A percentile compares a stretch with the other conserved stretches of the same genome.
Evolutionary conservation across 2,797 vertebrate genomes (phyloP).

Genomic region (Calcarius lapponicus): DNA sequence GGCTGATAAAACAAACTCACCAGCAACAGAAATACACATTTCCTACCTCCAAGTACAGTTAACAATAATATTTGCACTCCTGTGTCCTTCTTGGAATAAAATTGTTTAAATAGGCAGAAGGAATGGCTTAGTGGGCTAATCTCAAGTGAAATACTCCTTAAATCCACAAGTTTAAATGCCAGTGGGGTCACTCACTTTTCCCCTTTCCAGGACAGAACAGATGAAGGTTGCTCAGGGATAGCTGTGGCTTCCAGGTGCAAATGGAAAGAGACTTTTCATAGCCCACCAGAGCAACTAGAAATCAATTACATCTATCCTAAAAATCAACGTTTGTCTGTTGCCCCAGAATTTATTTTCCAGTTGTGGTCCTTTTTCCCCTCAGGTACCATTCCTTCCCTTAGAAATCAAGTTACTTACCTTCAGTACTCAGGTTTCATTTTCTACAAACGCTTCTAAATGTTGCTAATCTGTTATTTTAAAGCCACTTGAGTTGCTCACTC

Average conservation of each 20-base stretch:
- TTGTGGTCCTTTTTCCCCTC: background rate
- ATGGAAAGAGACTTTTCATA: background rate
- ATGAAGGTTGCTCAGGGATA: background rate
- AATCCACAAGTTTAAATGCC: conserved; percentile 13
- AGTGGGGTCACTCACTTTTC: background rate
- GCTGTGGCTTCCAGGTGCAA: background rate
- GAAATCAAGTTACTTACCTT: background rate
- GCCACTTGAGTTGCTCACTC: background rate
- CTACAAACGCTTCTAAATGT: background rate
- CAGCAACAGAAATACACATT: background rate
- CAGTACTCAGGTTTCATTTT: background rate
- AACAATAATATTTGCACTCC: conserved; percentile 61
- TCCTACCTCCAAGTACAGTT: conserved; percentile 16
- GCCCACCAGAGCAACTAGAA: background rate
- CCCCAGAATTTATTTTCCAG: background rate
- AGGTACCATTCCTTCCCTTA: background rate
- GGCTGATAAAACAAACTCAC: background rate
- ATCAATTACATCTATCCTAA: background rate
- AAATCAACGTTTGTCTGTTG: background rate
- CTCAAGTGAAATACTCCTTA: background rate
- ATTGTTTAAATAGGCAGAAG: conserved; percentile 18
- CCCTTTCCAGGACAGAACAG: background rate
- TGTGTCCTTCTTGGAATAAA: background rate
- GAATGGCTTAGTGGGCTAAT: conserved; percentile 18
- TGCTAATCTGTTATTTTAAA: background rate